Evolutionary conservation across 2,113 vertebrate genomes (phyloP), one percentile per base, ranked within the genome.

Genomic region (Campylomormyrus tamandua): DNA sequence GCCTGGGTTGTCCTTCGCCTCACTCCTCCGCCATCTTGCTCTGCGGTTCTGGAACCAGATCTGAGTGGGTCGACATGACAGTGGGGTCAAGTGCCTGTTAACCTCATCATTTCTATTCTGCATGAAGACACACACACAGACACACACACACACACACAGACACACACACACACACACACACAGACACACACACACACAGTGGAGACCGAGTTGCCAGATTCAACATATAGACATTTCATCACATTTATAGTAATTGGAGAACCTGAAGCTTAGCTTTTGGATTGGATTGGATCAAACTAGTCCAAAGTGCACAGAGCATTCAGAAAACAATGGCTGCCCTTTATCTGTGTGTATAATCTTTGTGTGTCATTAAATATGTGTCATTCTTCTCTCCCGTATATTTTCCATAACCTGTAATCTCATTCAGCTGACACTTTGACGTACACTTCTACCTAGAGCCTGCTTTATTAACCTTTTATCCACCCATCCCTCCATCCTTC

Each of bases 21-120:
- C 90, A 49, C 35, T 88, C 53, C 90, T 90, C n/a, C 93, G 91
- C 93, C 93, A 93, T 88, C 91, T 93, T 17, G 92, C 93, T 70
- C 92, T 88, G 3, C 93, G 90, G 90, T 94, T 94, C 91, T 94
- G 93, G 90, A 94, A 94, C 93, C 93, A 94, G 66, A 93, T 94
- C 93, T 94, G 35, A 10, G n/a, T 1, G 24, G 27, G 53, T 24
- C 19, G 21, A 83, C 15, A 17, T 45, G 27, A 7, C 11, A 45
- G 13, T 83, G 19, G 45, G 88, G 49, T 27, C 49, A 80, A 83
- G 48, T 19, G 45, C 39, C 42, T 24, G 21, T 84, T 84, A 84
- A 48, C 21, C 4, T 84, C 83, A n/a, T 46, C 3, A 24, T 46
- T 46, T 83, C 17, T 19, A 24, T 48, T 21, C 17, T 48, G 35